A percentile compares a stretch with the other conserved stretches of the same genome.
Evolutionary conservation across 2,797 vertebrate genomes (phyloP).

Genomic region (Eulemur albifrons): DNA sequence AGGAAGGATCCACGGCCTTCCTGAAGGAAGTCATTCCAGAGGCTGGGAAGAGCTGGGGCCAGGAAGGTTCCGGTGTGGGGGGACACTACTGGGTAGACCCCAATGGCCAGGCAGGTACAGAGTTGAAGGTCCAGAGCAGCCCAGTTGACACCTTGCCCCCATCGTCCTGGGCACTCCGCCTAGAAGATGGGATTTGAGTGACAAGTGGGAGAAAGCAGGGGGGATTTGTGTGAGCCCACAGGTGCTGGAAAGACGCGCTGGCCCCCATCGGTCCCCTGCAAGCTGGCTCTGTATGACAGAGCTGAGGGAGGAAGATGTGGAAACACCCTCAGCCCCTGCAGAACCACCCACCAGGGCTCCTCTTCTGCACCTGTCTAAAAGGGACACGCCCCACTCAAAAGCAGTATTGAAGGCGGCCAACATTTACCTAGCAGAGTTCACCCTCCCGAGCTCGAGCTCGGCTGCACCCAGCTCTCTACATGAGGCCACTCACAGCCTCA

Average conservation of each 20-base stretch:
- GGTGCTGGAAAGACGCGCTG: slow-evolving; percentile 26
- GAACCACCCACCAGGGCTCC: slow-evolving; percentile 57
- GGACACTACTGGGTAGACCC: background rate
- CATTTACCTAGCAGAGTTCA: background rate
- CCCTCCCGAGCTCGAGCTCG: background rate
- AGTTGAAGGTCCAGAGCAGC: background rate
- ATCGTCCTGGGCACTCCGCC: background rate
- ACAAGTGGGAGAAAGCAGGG: slow-evolving; percentile 26
- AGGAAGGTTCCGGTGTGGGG: background rate
- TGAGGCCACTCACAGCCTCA: background rate
- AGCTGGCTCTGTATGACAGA: slow-evolving; percentile 56
- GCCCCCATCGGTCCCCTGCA: slow-evolving; percentile 55
- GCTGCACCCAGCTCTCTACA: background rate
- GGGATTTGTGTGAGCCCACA: background rate
- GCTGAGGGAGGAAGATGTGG: slow-evolving; percentile 55
- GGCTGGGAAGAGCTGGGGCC: background rate
- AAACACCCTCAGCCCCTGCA: slow-evolving; percentile 50
- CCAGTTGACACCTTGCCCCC: background rate
- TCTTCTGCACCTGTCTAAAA: slow-evolving; percentile 6
- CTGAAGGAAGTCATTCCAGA: slow-evolving; percentile 11
- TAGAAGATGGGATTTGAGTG: background rate
- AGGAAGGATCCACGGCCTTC: background rate
- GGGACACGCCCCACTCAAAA: slow-evolving; percentile 54
- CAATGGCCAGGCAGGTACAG: background rate
- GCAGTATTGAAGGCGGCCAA: background rate